Conservation (phyloP, 35 echinoderm and acorn worm genomes). For the Hemicentrotus pulcherrimus region DNA sequence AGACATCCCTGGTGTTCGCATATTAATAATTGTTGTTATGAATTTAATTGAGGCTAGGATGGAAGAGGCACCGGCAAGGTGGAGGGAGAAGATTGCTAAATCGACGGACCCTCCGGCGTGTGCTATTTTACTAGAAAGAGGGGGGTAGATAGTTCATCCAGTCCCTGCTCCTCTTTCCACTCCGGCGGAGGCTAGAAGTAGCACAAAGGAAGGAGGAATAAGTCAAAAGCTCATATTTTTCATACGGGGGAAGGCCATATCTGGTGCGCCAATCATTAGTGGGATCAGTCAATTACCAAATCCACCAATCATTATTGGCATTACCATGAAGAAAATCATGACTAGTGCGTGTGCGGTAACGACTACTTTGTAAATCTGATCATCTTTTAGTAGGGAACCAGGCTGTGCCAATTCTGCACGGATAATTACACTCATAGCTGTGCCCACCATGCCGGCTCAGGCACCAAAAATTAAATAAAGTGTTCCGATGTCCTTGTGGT, state of each 20-base stretch:
- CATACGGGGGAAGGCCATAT: constrained; percentile 88
- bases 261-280: constrained; percentile 78
- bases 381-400: constrained; percentile 66
- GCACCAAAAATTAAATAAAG: constrained; percentile 75
- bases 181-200: constrained; percentile 66
- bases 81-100: constrained; percentile 75
- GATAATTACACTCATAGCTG: constrained; percentile 75
- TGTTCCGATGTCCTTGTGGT: constrained; percentile 87
- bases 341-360: constrained; percentile 78
- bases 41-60: constrained; percentile 87
- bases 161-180: constrained; percentile 76
- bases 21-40: constrained; percentile 80
- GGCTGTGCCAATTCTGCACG: constrained; percentile 72
- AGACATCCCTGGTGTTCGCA: constrained; percentile 62
- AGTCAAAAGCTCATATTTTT: constrained; percentile 90
- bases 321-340: constrained; percentile 90
- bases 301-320: constrained; percentile 87
- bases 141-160: constrained; percentile 74
- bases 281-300: constrained; percentile 82
- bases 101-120: constrained; percentile 75
- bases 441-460: constrained; percentile 73
- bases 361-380: constrained; percentile 82
- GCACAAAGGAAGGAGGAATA: constrained; percentile 71
- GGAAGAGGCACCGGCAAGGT: constrained; percentile 71
- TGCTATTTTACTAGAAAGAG: constrained; percentile 62